These are phyloP conservation scores for Labrus mixtus DNA, from an alignment of 2,113 vertebrate species.

Conservation along the genomic window DNA sequence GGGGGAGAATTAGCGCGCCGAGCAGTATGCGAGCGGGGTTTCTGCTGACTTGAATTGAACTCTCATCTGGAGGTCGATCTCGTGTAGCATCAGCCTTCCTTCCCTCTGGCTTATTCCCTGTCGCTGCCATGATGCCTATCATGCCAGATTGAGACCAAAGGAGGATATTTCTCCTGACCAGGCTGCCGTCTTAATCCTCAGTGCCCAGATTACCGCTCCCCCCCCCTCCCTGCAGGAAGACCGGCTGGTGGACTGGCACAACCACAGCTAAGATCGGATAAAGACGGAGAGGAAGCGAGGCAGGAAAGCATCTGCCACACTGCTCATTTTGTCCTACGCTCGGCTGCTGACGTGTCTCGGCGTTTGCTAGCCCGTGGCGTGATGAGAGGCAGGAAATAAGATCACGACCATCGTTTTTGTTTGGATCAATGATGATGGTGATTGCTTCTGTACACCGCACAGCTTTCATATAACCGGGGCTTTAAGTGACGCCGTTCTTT, in stretches of 20 bases:
- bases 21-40: slow-evolving; percentile 6
- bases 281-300: slow-evolving; percentile 5
- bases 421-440: too few relatives aligned
- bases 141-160: slow-evolving; percentile 69
- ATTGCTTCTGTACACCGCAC: too few relatives aligned
- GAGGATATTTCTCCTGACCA: slow-evolving; percentile 67
- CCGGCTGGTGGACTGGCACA: slow-evolving; percentile 46
- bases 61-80: slow-evolving; percentile 46
- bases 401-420: too few relatives aligned
- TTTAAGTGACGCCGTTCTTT: too few relatives aligned
- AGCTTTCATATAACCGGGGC: too few relatives aligned
- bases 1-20: slow-evolving; percentile 7
- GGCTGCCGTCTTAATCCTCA: slow-evolving; percentile 71
- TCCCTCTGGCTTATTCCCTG: slow-evolving; percentile 31
- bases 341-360: not conserved
- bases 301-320: not conserved
- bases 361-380: slow-evolving; percentile 14
- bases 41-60: slow-evolving; percentile 46
- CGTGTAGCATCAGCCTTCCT: slow-evolving; percentile 14
- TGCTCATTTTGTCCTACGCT: not conserved
- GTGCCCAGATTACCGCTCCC: slow-evolving; percentile 65
- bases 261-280: slow-evolving; percentile 31
- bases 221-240: slow-evolving; percentile 43
- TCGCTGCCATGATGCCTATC: slow-evolving; percentile 46
- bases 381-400: too few relatives aligned